Evolutionary conservation across 2,888 invertebrate species (phyloP).

Genomic region (Ferdinandea cuprea): DNA sequence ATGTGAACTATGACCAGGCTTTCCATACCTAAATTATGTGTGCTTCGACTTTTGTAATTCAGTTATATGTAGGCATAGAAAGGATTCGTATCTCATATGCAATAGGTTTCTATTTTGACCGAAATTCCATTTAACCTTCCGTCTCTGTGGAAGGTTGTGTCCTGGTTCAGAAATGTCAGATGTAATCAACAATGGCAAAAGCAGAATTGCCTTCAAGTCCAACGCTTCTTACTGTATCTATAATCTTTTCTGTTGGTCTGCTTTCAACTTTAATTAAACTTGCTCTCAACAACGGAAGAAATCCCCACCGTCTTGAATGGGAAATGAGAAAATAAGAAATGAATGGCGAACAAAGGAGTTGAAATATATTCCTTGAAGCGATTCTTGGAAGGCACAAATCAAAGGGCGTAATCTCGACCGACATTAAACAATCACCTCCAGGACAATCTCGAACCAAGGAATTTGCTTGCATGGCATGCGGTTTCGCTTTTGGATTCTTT

Average conservation of each 20-base stretch:
- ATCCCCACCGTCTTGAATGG: conserved; percentile 7
- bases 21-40: too few species aligned
- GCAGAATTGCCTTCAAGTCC: conserved; percentile 10
- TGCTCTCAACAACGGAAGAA: conserved; percentile 47
- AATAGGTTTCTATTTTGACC: too few species aligned
- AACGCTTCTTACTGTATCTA: conserved; percentile 1
- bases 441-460: background rate
- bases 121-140: too few species aligned
- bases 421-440: conserved; percentile 38
- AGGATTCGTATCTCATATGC: too few species aligned
- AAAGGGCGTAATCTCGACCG: conserved; percentile 54
- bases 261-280: conserved; percentile 59
- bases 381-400: conserved; percentile 36
- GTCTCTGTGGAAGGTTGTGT: too few species aligned
- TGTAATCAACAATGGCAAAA: conserved; percentile 30
- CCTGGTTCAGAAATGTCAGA: background rate
- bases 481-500: too few species aligned
- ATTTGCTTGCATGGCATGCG: conserved; percentile 13
- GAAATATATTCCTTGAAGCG: conserved; percentile 20
- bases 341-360: background rate
- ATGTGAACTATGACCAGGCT: too few species aligned
- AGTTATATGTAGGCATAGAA: too few species aligned
- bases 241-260: background rate
- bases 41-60: too few species aligned
- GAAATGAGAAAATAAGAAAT: too few species aligned